Evolutionary conservation across 2,113 vertebrate species (phyloP).

Genomic region (Sylvietta virens): DNA sequence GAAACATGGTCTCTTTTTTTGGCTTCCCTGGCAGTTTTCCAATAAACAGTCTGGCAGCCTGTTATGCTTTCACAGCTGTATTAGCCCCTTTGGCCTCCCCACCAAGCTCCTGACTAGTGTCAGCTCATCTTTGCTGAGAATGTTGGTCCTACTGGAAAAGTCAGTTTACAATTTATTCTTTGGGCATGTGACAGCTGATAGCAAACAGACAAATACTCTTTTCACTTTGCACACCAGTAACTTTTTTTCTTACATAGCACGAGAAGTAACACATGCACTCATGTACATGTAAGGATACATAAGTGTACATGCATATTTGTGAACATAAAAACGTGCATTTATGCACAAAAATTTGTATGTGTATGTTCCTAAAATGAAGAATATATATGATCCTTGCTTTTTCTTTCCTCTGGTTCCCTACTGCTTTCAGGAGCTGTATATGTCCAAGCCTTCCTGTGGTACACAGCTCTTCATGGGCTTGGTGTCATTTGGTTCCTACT

Average conservation of each 20-base stretch:
- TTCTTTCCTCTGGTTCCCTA: neutral
- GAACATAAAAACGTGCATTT: neutral
- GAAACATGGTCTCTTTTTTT: neutral
- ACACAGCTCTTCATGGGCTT: neutral
- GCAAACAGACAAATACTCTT: neutral
- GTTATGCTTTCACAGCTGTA: constrained; percentile 26
- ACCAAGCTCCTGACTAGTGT: constrained; percentile 3
- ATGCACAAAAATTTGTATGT: neutral
- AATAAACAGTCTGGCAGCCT: constrained; percentile 25
- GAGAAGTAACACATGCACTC: neutral
- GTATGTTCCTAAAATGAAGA: neutral
- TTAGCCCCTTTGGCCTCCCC: neutral
- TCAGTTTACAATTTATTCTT: constrained; percentile 22
- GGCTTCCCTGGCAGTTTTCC: constrained; percentile 19
- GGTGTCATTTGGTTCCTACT: neutral
- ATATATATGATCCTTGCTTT: neutral
- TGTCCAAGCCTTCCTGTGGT: neutral
- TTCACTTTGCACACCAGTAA: neutral
- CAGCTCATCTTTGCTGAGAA: neutral
- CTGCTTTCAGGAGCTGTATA: neutral
- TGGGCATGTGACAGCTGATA: neutral
- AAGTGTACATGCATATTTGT: neutral
- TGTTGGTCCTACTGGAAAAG: neutral
- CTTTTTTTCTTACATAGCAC: neutral
- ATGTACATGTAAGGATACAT: neutral